Conservation (phyloP, 2,888 invertebrate genomes). For the Volucella inflata region DNA sequence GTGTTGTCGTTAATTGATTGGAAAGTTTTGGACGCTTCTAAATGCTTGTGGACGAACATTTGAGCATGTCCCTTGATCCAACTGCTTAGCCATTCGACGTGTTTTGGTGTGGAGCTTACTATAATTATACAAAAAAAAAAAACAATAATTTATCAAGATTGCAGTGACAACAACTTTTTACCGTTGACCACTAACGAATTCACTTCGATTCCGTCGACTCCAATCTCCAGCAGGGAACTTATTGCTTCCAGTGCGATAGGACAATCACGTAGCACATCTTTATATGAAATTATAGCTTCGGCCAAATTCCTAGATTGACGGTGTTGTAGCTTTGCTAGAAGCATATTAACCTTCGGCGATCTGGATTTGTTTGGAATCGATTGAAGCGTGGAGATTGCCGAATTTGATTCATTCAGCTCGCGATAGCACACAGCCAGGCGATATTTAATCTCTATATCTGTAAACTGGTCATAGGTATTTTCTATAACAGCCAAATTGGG, state of each 20-base stretch:
- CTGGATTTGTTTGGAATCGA: constrained; percentile 86
- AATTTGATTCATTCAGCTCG: constrained; percentile 87
- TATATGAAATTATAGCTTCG: constrained; percentile 90
- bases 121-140: constrained; percentile 30
- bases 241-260: constrained; percentile 91
- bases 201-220: constrained; percentile 90
- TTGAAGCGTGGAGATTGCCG: constrained; percentile 84
- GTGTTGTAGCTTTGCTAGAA: constrained; percentile 89
- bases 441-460: constrained; percentile 89
- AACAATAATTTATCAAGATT: not conserved
- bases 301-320: constrained; percentile 86
- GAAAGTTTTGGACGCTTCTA: constrained; percentile 87
- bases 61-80: constrained; percentile 88
- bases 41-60: constrained; percentile 88
- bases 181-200: constrained; percentile 88
- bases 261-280: constrained; percentile 90
- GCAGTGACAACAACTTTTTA: constrained; percentile 64
- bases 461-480: constrained; percentile 80
- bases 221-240: constrained; percentile 88
- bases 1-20: constrained; percentile 88
- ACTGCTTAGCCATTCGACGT: constrained; percentile 85
- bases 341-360: constrained; percentile 90
- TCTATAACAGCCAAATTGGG: constrained; percentile 79
- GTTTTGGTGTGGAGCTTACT: constrained; percentile 80
- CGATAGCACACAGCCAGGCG: constrained; percentile 89